phyloP scores from a whole-genome alignment of 1,140 invertebrate genomes.

The Danaus plexippus region DNA sequence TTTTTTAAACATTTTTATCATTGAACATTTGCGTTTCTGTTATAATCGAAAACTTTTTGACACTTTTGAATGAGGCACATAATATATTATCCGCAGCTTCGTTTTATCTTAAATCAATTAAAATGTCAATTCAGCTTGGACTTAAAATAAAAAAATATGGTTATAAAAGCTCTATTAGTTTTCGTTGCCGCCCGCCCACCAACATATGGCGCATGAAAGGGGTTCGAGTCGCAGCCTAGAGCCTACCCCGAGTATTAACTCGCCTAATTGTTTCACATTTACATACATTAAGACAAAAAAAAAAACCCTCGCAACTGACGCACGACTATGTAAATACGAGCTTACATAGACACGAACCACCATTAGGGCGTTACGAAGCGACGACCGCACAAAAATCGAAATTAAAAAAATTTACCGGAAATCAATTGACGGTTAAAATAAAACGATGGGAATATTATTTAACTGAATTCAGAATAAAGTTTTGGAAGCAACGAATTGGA shows the following conservation, averaged over 20 bases:
- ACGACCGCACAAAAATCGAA: slow-evolving; percentile 40
- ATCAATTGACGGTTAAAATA: slow-evolving; percentile 42
- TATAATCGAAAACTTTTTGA: too few relatives aligned
- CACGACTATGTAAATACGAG: slow-evolving; percentile 55
- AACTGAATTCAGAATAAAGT: too few relatives aligned
- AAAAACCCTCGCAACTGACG: slow-evolving; percentile 62
- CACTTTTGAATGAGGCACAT: too few relatives aligned
- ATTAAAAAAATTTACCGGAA: slow-evolving; percentile 56
- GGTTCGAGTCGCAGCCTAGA: slow-evolving; percentile 58
- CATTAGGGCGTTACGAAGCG: slow-evolving; percentile 35
- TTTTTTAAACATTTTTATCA: too few relatives aligned
- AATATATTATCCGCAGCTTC: too few relatives aligned
- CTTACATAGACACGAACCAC: slow-evolving; percentile 42
- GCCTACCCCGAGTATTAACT: slow-evolving; percentile 69
- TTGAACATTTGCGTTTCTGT: too few relatives aligned
- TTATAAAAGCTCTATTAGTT: too few relatives aligned
- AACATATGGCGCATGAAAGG: slow-evolving; percentile 56
- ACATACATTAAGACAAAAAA: slow-evolving; percentile 64
- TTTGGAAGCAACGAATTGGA: too few relatives aligned
- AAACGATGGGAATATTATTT: too few relatives aligned
- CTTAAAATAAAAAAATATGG: too few relatives aligned
- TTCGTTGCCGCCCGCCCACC: slow-evolving; percentile 45
- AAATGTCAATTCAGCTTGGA: too few relatives aligned
- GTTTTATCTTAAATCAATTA: too few relatives aligned
- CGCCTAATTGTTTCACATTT: slow-evolving; percentile 71